These are phyloP conservation scores for Aphidius colemani DNA, from an alignment of 2,888 invertebrate genomes.

Conservation along the genomic window DNA sequence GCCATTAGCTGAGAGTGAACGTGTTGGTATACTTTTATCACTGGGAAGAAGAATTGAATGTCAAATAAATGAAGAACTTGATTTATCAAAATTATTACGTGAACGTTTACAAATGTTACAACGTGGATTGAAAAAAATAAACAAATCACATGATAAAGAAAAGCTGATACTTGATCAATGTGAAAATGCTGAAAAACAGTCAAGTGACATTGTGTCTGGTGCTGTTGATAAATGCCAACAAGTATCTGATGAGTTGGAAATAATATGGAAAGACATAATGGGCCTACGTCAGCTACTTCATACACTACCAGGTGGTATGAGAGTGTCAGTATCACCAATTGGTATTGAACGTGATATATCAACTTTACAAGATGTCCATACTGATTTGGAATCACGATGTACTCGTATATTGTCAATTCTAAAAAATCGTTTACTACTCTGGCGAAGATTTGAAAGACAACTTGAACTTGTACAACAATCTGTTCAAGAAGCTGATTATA, in stretches of 20 bases:
- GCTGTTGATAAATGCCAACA: conserved; percentile 75
- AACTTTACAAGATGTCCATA: conserved; percentile 74
- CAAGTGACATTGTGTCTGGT: conserved; percentile 77
- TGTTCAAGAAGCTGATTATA: conserved; percentile 83
- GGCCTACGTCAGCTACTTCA: conserved; percentile 76
- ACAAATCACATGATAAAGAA: conserved; percentile 69
- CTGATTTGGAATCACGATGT: conserved; percentile 73
- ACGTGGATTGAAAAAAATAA: conserved; percentile 71
- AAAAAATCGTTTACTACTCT: conserved; percentile 70
- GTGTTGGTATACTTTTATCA: conserved; percentile 72
- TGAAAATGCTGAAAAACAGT: conserved; percentile 73
- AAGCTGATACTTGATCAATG: conserved; percentile 68
- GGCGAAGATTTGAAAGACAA: conserved; percentile 79
- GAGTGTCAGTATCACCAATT: conserved; percentile 78
- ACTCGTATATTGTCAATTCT: conserved; percentile 70
- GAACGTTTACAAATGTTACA: conserved; percentile 76
- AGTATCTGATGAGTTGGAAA: conserved; percentile 71
- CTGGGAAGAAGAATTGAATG: conserved; percentile 74
- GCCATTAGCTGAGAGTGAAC: conserved; percentile 77
- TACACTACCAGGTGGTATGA: conserved; percentile 75
- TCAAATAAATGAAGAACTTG: conserved; percentile 77
- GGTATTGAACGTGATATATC: conserved; percentile 79
- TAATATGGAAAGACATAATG: conserved; percentile 80
- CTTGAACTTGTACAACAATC: conserved; percentile 80
- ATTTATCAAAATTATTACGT: conserved; percentile 74